Base-by-base conservation (phyloP, 2,888 invertebrate genomes). In the Caenorhabditis wallacei region DNA sequence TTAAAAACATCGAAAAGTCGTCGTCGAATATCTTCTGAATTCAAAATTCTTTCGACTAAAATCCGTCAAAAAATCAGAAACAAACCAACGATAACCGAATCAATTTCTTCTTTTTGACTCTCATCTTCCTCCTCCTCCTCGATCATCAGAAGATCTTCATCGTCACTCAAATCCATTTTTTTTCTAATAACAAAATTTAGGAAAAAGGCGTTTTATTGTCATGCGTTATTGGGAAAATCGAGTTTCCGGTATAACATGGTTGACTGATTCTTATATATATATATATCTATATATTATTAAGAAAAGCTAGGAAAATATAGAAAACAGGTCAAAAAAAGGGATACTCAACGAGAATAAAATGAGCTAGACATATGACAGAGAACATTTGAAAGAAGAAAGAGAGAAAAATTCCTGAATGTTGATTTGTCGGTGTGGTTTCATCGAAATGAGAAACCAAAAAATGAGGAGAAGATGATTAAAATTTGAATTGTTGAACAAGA, bases 1-100 rank as follows among this genome's bases (percentile, higher is more conserved):
- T 85, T 85, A 61, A 85, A 84, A 11, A 85, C 75, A 37, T 85
- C 84, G 51, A 76, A 57, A 26, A 85, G 75, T 26, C 82, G 79
- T 10, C 79, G 69, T 51, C 79, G 74, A 4, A 83, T 40, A 35
- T 83, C 79, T 83, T 83, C 82, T 83, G 69, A 57, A 82, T 37
- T 10, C 0, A 40, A 22, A 7, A 35, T 48, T 69, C 22, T 40
- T 18, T 48, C 18, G n/a, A 13, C 2, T 1, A 4, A 48, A 4
- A 18, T 43, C 13, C 16, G 2, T 8, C 2, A 16, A 43, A 2
- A 43, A 43, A 43, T 8, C 4, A 43, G 43, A 43, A 20, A 63
- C 80, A 26, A 16, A 76, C 82, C 76, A 46, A 82, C 72, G 7
- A 82, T 35, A 4, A 82, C 43, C n/a, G 72, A 78, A 40, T 78